Percentiles rank a stretch among this genome's conserved stretches.
These are phyloP conservation scores for Drosophila kepulauana DNA, from an alignment of 1,140 invertebrate genomes.

Conservation along the genomic window DNA sequence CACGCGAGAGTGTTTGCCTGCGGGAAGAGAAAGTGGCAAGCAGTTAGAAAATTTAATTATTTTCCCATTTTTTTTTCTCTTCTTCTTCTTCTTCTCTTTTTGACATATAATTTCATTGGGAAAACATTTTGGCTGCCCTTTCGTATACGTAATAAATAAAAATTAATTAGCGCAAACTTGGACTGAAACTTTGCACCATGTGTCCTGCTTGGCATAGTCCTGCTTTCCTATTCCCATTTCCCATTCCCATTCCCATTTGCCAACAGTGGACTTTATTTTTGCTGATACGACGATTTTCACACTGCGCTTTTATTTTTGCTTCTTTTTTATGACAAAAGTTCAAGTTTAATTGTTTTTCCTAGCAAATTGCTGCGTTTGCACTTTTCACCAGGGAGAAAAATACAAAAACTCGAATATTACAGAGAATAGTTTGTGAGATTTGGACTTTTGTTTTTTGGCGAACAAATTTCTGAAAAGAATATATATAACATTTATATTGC, in stretches of 20 bases:
- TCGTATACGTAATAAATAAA: constrained; percentile 74
- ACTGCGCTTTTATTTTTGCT: constrained; percentile 65
- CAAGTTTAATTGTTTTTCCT: constrained; percentile 78
- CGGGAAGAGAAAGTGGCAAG: constrained; percentile 32
- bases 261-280: constrained; percentile 50
- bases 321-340: constrained; percentile 74
- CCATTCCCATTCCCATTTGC: not conserved
- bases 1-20: constrained; percentile 75
- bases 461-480: not conserved
- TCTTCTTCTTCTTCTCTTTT: constrained; percentile 14
- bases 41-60: constrained; percentile 73
- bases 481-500: not conserved
- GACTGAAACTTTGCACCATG: constrained; percentile 40
- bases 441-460: not conserved
- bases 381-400: constrained; percentile 45
- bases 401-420: constrained; percentile 54
- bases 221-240: not conserved
- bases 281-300: constrained; percentile 69
- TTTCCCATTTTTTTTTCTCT: constrained; percentile 51
- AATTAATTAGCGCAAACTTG: constrained; percentile 79
- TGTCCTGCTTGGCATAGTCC: constrained; percentile 26
- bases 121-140: constrained; percentile 47
- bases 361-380: constrained; percentile 64
- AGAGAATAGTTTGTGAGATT: constrained; percentile 15
- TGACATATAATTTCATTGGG: constrained; percentile 58